Evolutionary conservation across 2,797 vertebrate genomes (phyloP).

Genomic region (Macrochelys suwanniensis): DNA sequence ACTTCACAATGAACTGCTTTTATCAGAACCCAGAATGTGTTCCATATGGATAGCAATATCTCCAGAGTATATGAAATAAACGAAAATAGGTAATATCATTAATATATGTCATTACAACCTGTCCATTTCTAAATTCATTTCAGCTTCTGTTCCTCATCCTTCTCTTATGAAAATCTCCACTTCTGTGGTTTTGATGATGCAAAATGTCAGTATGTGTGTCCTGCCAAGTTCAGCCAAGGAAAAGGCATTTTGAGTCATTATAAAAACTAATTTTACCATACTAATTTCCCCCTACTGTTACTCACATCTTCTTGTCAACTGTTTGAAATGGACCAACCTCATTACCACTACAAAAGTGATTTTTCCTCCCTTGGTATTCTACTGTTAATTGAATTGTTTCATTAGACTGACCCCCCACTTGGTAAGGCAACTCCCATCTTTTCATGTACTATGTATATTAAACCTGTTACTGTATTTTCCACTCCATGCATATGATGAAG

Average conservation of each 20-base stretch:
- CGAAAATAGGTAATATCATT: neutral
- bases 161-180: neutral
- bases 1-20: neutral
- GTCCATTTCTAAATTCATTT: neutral
- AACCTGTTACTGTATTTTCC: too few relatives aligned
- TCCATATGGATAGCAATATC: neutral
- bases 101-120: neutral
- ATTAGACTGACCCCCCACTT: too few relatives aligned
- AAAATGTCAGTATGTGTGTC: neutral
- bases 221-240: slow-evolving; percentile 7
- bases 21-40: neutral
- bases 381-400: too few relatives aligned
- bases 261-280: too few relatives aligned
- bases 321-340: too few relatives aligned
- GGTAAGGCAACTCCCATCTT: too few relatives aligned
- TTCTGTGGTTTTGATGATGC: neutral
- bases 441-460: too few relatives aligned
- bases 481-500: too few relatives aligned
- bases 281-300: too few relatives aligned
- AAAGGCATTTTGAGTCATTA: neutral
- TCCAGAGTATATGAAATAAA: neutral
- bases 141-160: neutral
- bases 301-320: too few relatives aligned
- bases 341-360: too few relatives aligned
- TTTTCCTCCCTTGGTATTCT: too few relatives aligned